These are phyloP conservation scores for Dicentrarchus labrax DNA, from an alignment of 2,113 vertebrate genomes.

Conservation along the genomic window DNA sequence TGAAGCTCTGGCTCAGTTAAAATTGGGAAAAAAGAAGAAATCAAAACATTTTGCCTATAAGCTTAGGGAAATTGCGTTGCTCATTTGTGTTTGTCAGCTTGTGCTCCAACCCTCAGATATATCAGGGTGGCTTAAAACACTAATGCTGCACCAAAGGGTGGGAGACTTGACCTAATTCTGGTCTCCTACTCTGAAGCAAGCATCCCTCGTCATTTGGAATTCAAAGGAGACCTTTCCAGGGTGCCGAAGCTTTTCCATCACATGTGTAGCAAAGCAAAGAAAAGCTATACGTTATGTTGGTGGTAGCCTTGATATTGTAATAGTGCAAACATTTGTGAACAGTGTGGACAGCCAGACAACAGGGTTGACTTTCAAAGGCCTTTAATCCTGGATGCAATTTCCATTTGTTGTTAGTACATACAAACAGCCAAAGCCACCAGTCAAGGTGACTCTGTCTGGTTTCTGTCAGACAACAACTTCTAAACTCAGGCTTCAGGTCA, in stretches of 20 bases:
- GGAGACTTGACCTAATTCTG: constrained; percentile 78
- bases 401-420: constrained; percentile 12
- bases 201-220: constrained; percentile 59
- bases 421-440: constrained; percentile 1
- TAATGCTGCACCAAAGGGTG: constrained; percentile 60
- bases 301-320: background rate
- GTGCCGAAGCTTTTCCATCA: constrained; percentile 29
- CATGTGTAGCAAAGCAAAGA: constrained; percentile 3
- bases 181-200: constrained; percentile 43
- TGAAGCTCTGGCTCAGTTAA: background rate
- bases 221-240: constrained; percentile 60
- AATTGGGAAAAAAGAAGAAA: constrained; percentile 8
- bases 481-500: constrained; percentile 20
- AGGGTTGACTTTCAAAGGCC: background rate
- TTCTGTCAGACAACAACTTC: constrained; percentile 18
- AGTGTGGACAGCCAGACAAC: background rate
- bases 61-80: constrained; percentile 12
- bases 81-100: constrained; percentile 48
- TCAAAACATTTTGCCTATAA: constrained; percentile 11
- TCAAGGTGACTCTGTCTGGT: constrained; percentile 38
- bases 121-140: constrained; percentile 62
- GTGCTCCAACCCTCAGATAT: constrained; percentile 58
- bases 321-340: constrained; percentile 9
- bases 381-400: constrained; percentile 19
- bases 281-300: background rate